phyloP scores from a whole-genome alignment of 2,888 invertebrate genomes.

The Plebejus melissa region DNA sequence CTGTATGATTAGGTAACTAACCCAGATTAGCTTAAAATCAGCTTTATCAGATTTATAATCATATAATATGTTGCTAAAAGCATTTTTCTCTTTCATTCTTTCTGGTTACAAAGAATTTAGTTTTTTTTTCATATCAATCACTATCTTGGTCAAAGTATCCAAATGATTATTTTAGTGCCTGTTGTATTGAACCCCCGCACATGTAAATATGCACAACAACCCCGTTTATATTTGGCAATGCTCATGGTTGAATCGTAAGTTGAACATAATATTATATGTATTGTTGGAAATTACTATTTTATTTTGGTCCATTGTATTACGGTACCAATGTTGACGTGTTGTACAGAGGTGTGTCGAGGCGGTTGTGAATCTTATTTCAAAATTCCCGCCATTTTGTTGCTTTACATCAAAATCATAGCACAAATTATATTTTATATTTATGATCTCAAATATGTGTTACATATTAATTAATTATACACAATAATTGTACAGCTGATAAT shows the following conservation, averaged over 20 bases:
- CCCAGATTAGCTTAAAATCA: neutral
- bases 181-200: conserved; percentile 37
- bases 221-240: conserved; percentile 50
- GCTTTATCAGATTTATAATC: too few relatives aligned
- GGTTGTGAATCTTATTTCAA: conserved; percentile 31
- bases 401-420: neutral
- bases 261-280: conserved; percentile 52
- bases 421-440: neutral
- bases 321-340: conserved; percentile 66
- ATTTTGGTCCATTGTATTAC: conserved; percentile 67
- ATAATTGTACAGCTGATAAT: neutral
- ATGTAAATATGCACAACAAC: conserved; percentile 44
- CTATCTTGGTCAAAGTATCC: conserved; percentile 4
- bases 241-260: conserved; percentile 54
- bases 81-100: neutral
- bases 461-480: neutral
- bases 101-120: neutral
- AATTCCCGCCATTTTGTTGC: conserved; percentile 1
- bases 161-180: conserved; percentile 42
- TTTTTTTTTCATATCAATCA: neutral
- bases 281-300: conserved; percentile 73
- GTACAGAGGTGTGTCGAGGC: conserved; percentile 54
- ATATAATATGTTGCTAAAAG: too few relatives aligned
- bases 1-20: neutral
- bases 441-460: neutral